Base-by-base conservation (phyloP, 2,797 vertebrate species). In the Arnoldichthys spilopterus region DNA sequence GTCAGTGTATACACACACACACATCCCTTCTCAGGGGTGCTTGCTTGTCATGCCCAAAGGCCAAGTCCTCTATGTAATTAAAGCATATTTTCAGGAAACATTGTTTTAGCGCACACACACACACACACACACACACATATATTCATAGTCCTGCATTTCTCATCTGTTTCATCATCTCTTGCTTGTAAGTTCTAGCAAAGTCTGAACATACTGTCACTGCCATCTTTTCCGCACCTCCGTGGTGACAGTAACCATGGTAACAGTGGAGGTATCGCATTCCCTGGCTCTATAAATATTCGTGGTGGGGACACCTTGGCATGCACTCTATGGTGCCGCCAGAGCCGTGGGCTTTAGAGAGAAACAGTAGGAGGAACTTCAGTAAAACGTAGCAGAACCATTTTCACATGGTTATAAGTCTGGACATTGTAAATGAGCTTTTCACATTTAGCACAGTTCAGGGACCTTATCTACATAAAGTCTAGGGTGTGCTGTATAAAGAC, bases 241-340 rank as follows among this genome's bases (percentile, higher is more conserved):
- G 89, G 92, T 82, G 90, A 93, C 92, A 85, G 94, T 94, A 93
- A 90, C 93, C 92, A 93, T 94, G 93, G 94, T 92, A 92, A 94
- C 93, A 87, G 89, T 84, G 74, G 90, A 93, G 92, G 91, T 93
- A 93, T 93, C 91, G 87, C 90, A 92, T 93, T 91, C 87, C 89
- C 87, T 71, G 82, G 84, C 86, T 91, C 93, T 94, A 94, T 92
- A 93, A 94, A 94, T 94, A 94, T 88, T 84, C 13, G 83, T 86
- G 85, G 81, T 88, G 90, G 90, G 92, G 92, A 94, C 93, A 94
- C 93, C 88, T 91, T 92, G 87, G 88, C 82, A 85, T 87, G 78
- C 77, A 79, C 61, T 63, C 78, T 43, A 81, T 59, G 47, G 30
- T 80, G 40, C 77, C 59, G 20, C 72, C 69, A 59, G 47, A 76